Base-by-base conservation (phyloP, 2,888 invertebrate genomes). In the Lepeophtheirus nordmannii region DNA sequence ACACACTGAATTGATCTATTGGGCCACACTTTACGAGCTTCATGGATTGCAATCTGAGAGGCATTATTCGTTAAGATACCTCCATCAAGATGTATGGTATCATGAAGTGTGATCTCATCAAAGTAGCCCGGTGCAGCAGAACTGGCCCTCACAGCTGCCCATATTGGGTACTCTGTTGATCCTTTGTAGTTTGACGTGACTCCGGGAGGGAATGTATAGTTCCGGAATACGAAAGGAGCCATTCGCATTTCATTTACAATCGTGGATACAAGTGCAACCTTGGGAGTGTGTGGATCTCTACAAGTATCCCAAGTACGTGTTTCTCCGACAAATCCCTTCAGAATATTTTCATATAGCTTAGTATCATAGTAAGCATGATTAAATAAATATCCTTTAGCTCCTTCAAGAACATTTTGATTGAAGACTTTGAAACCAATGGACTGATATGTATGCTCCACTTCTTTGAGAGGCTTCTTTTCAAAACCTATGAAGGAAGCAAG, bases 101-200 rank as follows among this genome's bases (percentile, higher is more conserved):
- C 83, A 67, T 83, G 83, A 22, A 85, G 77, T 69, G 81, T 80
- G 73, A 84, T 86, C 76, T 89, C 91, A 73, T 86, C 84, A 78
- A 90, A 93, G 78, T 90, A 91, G 0, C 88, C 87, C 2, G 92
- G 93, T 8, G 92, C 92, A 58, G 92, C 91, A 58, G 90, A 87
- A 0, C 89, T 89, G 0, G 92, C 92, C 70, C 90, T 78, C 37
- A 89, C 84, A 14, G 87, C 86, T 77, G 89, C 84, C 89, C 89
- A 91, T 67, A 89, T 77, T 70, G 78, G 78, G 69, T 85, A 82
- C 68, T 82, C 80, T 70, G 82, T 80, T 62, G 83, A 82, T 60
- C 90, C 90, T 39, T 67, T 80, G 75, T 87, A 83, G 72, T 83
- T 82, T 70, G 85, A 82, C 69, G 84, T 82, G 23, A 82, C 80